phyloP scores from a whole-genome alignment of 2,113 vertebrate species.

The Notothenia rossii region DNA sequence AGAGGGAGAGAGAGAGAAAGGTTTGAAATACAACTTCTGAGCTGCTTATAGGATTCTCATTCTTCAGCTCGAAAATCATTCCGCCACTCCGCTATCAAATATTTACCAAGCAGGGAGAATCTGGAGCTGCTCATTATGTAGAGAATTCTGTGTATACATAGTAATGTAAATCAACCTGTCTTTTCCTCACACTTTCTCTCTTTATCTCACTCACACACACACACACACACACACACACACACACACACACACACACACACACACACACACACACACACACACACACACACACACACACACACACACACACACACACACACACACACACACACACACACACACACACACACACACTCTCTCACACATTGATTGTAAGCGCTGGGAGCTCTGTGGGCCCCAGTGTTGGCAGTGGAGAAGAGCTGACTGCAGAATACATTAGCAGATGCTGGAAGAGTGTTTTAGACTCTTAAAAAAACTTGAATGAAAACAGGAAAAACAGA shows the following conservation, averaged over 20 bases:
- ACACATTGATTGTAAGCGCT: constrained; percentile 52
- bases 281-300: not conserved
- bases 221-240: no score
- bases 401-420: constrained; percentile 50
- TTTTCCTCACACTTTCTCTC: constrained; percentile 27
- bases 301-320: not conserved
- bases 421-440: constrained; percentile 75
- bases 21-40: constrained; percentile 76
- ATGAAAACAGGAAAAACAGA: constrained; percentile 73
- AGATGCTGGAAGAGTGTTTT: constrained; percentile 70
- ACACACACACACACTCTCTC: constrained; percentile 32
- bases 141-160: constrained; percentile 59
- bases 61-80: constrained; percentile 64
- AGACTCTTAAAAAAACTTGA: constrained; percentile 50
- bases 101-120: constrained; percentile 74
- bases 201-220: not conserved
- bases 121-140: constrained; percentile 69
- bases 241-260: not conserved
- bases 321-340: constrained; percentile 19
- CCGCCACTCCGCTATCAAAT: constrained; percentile 64
- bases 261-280: no score
- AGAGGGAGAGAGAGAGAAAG: constrained; percentile 29
- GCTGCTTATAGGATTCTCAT: constrained; percentile 61
- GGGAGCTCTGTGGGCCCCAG: constrained; percentile 57
- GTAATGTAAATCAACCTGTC: constrained; percentile 74